Evolutionary conservation across 2,113 vertebrate species (phyloP).

Genomic region (Chaetorhynchus papuensis): DNA sequence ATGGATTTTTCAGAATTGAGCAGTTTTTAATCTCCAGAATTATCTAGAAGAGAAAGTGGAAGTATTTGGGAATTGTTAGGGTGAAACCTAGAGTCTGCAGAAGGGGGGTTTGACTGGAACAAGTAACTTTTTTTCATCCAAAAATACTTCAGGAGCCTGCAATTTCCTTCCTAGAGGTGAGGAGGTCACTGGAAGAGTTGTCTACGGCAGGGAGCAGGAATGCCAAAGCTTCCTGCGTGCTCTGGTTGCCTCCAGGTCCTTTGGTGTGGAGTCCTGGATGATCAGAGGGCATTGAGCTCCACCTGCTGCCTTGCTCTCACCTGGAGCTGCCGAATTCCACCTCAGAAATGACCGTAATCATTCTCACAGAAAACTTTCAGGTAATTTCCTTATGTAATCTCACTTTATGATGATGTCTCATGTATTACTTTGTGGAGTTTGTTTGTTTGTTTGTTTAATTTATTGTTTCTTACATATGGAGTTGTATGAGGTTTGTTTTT

Average conservation of each 20-base stretch:
- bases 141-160: not conserved
- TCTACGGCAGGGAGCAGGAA: not conserved
- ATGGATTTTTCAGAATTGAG: not conserved
- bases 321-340: not conserved
- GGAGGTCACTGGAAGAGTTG: not conserved
- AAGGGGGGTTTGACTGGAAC: not conserved
- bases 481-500: not conserved
- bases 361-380: not conserved
- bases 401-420: not conserved
- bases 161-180: not conserved
- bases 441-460: not conserved
- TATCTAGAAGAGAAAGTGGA: not conserved
- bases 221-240: not conserved
- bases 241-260: not conserved
- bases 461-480: not conserved
- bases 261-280: not conserved
- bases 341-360: not conserved
- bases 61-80: not conserved
- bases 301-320: constrained; percentile 19
- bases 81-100: not conserved
- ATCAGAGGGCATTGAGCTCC: constrained; percentile 54
- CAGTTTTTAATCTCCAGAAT: not conserved
- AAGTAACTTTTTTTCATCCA: not conserved
- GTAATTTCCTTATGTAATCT: not conserved
- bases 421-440: not conserved